phyloP scores from a whole-genome alignment of 1,140 invertebrate genomes.

The Gryllus bimaculatus region DNA sequence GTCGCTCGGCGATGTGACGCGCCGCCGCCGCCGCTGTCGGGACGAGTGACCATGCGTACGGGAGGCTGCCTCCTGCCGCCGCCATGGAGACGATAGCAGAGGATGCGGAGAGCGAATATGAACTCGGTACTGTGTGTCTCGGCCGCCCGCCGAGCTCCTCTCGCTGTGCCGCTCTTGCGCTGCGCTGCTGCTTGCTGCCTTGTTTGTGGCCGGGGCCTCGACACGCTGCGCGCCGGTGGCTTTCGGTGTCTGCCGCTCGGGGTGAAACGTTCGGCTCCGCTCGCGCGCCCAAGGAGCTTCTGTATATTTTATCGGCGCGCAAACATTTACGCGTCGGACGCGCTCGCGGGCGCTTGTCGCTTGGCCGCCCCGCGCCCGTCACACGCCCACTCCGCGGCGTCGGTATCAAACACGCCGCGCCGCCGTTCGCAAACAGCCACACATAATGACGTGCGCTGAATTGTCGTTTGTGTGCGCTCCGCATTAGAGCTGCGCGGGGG shows the following conservation, averaged over 20 bases:
- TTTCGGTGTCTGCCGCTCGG: neutral
- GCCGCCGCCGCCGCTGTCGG: too few relatives aligned
- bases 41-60: constrained; percentile 9
- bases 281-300: neutral
- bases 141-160: neutral
- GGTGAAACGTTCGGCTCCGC: neutral
- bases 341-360: too few relatives aligned
- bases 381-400: too few relatives aligned
- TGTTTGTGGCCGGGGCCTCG: neutral
- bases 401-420: too few relatives aligned
- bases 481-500: too few relatives aligned
- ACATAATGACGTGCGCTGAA: too few relatives aligned
- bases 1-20: neutral
- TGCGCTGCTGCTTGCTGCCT: too few relatives aligned
- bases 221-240: neutral
- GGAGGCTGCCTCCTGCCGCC: constrained; percentile 21
- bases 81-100: constrained; percentile 55
- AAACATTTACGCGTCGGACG: too few relatives aligned
- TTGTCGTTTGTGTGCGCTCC: too few relatives aligned
- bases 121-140: constrained; percentile 44
- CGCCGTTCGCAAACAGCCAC: too few relatives aligned
- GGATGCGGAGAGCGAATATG: constrained; percentile 51
- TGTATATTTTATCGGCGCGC: too few relatives aligned
- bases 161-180: neutral
- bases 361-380: too few relatives aligned